phyloP scores from a whole-genome alignment of 2,113 vertebrate genomes.

The Azemiops feae region DNA sequence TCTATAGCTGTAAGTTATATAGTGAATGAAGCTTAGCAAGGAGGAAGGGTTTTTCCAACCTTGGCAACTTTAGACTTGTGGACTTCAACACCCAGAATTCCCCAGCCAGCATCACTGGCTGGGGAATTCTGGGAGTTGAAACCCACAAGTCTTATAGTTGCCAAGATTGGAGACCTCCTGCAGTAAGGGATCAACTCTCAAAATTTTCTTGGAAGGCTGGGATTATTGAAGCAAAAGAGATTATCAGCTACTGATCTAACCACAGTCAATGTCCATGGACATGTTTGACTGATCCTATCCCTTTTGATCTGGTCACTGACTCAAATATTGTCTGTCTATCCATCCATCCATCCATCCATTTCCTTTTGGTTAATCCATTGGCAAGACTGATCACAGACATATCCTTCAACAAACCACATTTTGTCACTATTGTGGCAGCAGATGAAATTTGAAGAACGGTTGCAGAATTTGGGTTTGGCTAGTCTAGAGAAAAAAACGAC shows the following conservation, averaged over 20 bases:
- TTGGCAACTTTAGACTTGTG: too few species aligned
- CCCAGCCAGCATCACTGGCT: too few species aligned
- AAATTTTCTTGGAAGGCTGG: background rate
- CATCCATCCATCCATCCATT: background rate
- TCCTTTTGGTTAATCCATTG: background rate
- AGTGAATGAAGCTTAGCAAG: background rate
- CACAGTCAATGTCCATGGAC: background rate
- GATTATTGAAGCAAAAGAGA: background rate
- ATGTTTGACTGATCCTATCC: background rate
- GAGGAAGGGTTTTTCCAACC: too few species aligned
- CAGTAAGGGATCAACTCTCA: background rate
- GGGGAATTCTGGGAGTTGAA: too few species aligned
- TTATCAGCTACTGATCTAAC: background rate
- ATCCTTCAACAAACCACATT: background rate
- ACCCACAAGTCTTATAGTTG: too few species aligned
- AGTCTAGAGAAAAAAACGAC: too few species aligned
- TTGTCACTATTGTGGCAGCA: background rate
- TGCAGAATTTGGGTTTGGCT: too few species aligned
- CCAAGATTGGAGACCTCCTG: too few species aligned
- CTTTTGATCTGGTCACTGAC: background rate
- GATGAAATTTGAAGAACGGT: background rate
- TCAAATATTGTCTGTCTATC: background rate
- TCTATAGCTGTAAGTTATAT: background rate
- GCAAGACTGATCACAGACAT: background rate
- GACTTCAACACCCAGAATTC: too few species aligned